Evolutionary conservation across 1,140 invertebrate species (phyloP), one percentile per base, ranked within the genome.

Genomic region (Zaprionus capensis): DNA sequence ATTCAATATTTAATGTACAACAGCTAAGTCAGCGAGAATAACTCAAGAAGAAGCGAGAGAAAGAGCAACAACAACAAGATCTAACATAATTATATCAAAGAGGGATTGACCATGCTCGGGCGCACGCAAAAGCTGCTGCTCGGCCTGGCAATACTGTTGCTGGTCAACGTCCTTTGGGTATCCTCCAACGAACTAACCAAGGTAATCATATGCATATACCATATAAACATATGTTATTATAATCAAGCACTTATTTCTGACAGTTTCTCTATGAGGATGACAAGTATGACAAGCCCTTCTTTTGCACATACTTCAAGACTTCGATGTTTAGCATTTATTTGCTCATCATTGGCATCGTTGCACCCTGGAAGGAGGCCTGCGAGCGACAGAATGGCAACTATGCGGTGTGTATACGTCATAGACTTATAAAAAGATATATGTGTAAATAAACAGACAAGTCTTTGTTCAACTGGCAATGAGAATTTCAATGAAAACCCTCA

Each of bases 141-240:
- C 38, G 97, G 97, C 66, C 94, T 97, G 59, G 93, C 96, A 70
- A 94, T 98, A 77, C 93, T 98, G 38, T 87, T 98, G 20, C 93
- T 98, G 64, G 97, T 98, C 53, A 97, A 98, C 93, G 93, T 98
- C 26, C 97, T 98, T 75, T 98, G 97, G 97, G 97, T 98, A 3
- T 96, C 96, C 9, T 97, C 96, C 38, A 96, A 96, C 20, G 97
- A 98, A 93, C 93, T 98, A 14, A 97, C 96, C 59, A 96, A 97
- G 94, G 97, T 98, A 93, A 92, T 31, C 3, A 17, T 0, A 34
- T 34, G 11, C 31, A 34, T 34, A 34, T 34, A 34, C 17, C 53
- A 6, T 6, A 49, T 4, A 49, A 34, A 34, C 0, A 12, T 17
- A 0, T 20, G 12, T 28, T 24, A 34, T 17, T 49, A 20, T 3